A percentile compares a stretch with the other conserved stretches of the same genome.
Evolutionary conservation across 92 coral and sea anemone genomes (phyloP).

Genomic region (Chrysogorgia sp.): DNA sequence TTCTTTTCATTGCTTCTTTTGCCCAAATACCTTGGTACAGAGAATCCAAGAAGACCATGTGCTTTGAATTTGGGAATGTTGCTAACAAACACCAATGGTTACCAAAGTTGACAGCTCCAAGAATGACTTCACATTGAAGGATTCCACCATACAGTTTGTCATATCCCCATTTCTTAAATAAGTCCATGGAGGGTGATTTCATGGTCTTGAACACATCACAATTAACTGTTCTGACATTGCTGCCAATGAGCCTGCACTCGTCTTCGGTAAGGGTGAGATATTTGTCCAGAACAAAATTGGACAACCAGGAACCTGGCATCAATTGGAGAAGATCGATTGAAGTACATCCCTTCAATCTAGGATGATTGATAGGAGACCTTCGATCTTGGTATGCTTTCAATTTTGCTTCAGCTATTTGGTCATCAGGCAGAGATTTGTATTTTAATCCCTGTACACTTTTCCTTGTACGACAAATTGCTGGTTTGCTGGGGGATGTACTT

Average conservation of each 20-base stretch:
- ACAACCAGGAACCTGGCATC: constrained; percentile 60
- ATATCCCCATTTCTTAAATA: constrained; percentile 29
- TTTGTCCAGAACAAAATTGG: constrained; percentile 59
- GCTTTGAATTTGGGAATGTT: constrained; percentile 26
- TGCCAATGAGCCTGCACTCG: constrained; percentile 39
- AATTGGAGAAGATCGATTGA: constrained; percentile 48
- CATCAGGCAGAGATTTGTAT: constrained; percentile 45
- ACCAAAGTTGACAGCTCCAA: constrained; percentile 52
- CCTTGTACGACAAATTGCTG: too few relatives aligned
- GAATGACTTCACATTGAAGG: constrained; percentile 48
- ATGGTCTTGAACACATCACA: constrained; percentile 45
- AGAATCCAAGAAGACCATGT: constrained; percentile 47
- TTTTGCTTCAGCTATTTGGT: too few relatives aligned
- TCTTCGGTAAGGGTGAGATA: constrained; percentile 48
- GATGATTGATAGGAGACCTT: too few relatives aligned
- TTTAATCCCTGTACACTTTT: constrained; percentile 31
- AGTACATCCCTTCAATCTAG: constrained; percentile 59
- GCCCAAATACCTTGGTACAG: constrained; percentile 51
- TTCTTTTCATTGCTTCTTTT: constrained; percentile 38
- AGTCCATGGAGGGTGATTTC: constrained; percentile 42
- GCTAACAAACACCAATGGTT: constrained; percentile 54
- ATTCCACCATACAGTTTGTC: constrained; percentile 40
- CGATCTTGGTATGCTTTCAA: constrained; percentile 49
- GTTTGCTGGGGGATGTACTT: constrained; percentile 4
- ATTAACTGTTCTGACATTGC: constrained; percentile 57